These are phyloP conservation scores for Prunella strophiata DNA, from an alignment of 2,797 vertebrate genomes.

Conservation along the genomic window DNA sequence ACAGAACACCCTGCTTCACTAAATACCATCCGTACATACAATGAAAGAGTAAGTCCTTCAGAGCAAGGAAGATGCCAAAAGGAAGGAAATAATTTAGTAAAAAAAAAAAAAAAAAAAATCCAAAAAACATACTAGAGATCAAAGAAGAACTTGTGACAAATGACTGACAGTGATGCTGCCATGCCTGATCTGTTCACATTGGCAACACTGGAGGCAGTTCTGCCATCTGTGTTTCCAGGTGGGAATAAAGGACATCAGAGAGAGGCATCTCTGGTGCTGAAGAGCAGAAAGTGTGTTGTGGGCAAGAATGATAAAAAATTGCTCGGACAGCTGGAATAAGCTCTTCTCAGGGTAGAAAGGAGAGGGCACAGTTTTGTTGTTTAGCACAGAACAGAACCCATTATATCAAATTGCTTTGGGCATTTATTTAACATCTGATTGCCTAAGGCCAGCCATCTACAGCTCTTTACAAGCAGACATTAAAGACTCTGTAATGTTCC, in stretches of 20 bases:
- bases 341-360: neutral
- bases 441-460: neutral
- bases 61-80: neutral
- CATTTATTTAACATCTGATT: neutral
- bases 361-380: neutral
- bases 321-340: neutral
- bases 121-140: neutral
- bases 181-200: neutral
- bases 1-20: neutral
- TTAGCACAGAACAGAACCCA: neutral
- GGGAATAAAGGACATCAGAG: neutral
- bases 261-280: neutral
- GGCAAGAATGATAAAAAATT: neutral
- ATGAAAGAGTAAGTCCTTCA: neutral
- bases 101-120: neutral
- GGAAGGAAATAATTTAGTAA: neutral
- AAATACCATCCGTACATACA: neutral
- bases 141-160: neutral
- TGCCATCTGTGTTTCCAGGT: conserved; percentile 29
- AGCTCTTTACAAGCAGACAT: neutral
- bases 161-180: neutral
- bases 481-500: neutral
- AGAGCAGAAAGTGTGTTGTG: neutral
- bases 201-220: neutral
- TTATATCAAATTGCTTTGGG: neutral